These are phyloP conservation scores for Plectrocnemia conspersa DNA, from an alignment of 1,140 invertebrate genomes.

Conservation along the genomic window DNA sequence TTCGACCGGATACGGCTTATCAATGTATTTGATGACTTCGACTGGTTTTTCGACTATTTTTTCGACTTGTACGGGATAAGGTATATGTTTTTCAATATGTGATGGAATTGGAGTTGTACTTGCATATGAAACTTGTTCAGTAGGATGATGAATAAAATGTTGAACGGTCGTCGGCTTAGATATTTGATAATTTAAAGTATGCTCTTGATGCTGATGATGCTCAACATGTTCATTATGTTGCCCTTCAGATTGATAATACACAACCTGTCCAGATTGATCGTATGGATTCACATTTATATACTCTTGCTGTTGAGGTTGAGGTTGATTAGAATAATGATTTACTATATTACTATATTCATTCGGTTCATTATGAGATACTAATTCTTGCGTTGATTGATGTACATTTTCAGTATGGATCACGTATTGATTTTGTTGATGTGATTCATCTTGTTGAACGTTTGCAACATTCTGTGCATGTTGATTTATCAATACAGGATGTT, in stretches of 20 bases:
- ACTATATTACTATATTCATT: too few species aligned
- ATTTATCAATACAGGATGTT: too few species aligned
- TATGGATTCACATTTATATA: not conserved
- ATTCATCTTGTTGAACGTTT: too few species aligned
- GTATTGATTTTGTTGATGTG: not conserved
- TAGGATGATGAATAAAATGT: too few species aligned
- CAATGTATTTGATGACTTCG: slow-evolving; percentile 52
- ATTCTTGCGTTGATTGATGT: not conserved
- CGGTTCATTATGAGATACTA: too few species aligned
- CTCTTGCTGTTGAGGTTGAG: not conserved
- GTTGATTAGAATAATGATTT: not conserved
- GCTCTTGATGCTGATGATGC: not conserved
- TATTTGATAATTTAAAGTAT: too few species aligned
- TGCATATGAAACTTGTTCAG: too few species aligned
- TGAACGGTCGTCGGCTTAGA: too few species aligned
- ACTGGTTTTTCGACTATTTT: slow-evolving; percentile 56
- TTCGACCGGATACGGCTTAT: slow-evolving; percentile 52
- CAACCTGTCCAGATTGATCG: not conserved
- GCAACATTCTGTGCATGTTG: too few species aligned
- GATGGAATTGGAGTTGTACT: slow-evolving; percentile 42
- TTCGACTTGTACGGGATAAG: slow-evolving; percentile 51
- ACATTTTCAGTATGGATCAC: not conserved
- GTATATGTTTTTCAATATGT: slow-evolving; percentile 44
- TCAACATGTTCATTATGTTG: not conserved
- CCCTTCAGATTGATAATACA: not conserved